These are phyloP conservation scores for Porites evermanni DNA, from an alignment of 92 coral and sea anemone species.

Conservation along the genomic window DNA sequence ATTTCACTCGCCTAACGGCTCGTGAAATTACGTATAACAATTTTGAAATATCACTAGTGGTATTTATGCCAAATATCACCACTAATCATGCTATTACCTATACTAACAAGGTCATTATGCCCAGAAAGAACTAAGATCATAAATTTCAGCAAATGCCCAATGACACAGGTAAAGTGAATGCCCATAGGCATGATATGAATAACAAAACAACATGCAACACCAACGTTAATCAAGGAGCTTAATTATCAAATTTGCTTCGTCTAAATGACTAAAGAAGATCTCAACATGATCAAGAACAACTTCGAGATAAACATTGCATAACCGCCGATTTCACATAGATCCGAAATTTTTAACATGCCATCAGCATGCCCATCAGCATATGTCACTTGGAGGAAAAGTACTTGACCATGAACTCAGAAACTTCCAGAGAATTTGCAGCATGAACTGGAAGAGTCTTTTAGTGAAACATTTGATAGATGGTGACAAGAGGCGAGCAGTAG, in stretches of 20 bases:
- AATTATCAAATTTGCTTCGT: not conserved
- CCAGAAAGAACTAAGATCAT: not conserved
- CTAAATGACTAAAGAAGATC: not conserved
- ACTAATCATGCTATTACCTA: too few species aligned
- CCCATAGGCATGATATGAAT: not conserved
- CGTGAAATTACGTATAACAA: too few species aligned
- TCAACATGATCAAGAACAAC: not conserved
- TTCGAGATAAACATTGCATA: not conserved
- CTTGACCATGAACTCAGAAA: too few species aligned
- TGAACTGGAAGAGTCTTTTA: too few species aligned
- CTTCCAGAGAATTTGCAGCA: too few species aligned
- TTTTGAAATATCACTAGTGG: too few species aligned
- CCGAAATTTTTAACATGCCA: not conserved
- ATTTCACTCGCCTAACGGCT: too few species aligned
- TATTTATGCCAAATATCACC: too few species aligned
- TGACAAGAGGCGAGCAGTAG: too few species aligned
- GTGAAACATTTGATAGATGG: too few species aligned
- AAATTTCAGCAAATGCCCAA: not conserved
- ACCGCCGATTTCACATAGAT: not conserved
- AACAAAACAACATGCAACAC: not conserved
- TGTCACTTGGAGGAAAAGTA: too few species aligned
- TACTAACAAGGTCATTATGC: not conserved
- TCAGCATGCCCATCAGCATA: not conserved
- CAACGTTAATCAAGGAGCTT: not conserved
- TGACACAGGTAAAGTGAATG: not conserved